These are phyloP conservation scores for Drosophila falleni DNA, from an alignment of 2,888 invertebrate genomes.

Conservation along the genomic window DNA sequence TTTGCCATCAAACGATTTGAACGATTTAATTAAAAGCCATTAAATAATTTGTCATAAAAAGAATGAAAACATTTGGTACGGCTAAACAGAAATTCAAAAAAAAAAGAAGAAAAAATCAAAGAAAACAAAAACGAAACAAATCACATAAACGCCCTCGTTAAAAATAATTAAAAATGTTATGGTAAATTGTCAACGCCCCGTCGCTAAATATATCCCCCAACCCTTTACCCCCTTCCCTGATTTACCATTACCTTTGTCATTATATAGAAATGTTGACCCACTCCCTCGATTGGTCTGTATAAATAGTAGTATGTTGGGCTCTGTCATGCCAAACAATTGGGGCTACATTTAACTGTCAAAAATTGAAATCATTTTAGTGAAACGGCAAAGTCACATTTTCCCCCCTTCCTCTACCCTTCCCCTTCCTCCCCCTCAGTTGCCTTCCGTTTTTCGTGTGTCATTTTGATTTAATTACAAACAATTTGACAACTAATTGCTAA, in stretches of 20 bases:
- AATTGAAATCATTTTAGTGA: slow-evolving; percentile 71
- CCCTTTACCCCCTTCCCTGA: neutral
- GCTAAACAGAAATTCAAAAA: no score
- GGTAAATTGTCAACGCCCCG: slow-evolving; percentile 77
- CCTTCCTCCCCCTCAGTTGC: neutral
- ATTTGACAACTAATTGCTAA: slow-evolving; percentile 81
- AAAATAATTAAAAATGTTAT: slow-evolving; percentile 77
- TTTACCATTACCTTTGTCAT: slow-evolving; percentile 6
- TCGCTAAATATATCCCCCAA: slow-evolving; percentile 21
- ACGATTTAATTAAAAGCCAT: slow-evolving; percentile 73
- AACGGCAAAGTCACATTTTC: slow-evolving; percentile 65
- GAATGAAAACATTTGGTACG: slow-evolving; percentile 53
- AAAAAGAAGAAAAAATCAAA: slow-evolving; percentile 12
- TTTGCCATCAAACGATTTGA: slow-evolving; percentile 42
- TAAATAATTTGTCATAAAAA: slow-evolving; percentile 75
- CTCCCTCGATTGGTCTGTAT: slow-evolving; percentile 39
- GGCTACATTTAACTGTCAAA: slow-evolving; percentile 71
- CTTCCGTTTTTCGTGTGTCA: slow-evolving; percentile 62
- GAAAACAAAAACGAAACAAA: slow-evolving; percentile 39
- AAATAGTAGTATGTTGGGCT: slow-evolving; percentile 15
- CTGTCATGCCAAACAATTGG: slow-evolving; percentile 72
- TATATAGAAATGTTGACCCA: slow-evolving; percentile 58
- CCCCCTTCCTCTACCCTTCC: neutral
- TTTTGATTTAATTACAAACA: slow-evolving; percentile 81
- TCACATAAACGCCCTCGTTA: slow-evolving; percentile 79